Evolutionary conservation across 2,113 vertebrate species (phyloP).

Genomic region (Ascaphus truei): DNA sequence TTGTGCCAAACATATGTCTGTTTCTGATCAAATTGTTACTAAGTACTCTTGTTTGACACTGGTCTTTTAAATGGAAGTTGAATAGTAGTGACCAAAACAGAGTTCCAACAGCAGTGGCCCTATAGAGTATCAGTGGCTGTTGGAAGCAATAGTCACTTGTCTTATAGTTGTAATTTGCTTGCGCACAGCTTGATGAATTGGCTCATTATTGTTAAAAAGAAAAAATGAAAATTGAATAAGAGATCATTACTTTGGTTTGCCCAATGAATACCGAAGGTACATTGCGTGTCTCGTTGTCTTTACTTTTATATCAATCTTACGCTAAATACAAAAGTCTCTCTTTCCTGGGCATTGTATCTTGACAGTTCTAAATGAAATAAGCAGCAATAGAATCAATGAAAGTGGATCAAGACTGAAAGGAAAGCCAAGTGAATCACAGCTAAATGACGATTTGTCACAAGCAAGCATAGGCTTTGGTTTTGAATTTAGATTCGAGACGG

Average conservation of each 20-base stretch:
- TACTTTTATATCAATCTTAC: not conserved
- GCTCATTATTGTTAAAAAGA: constrained; percentile 11
- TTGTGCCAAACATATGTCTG: too few species aligned
- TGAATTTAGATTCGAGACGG: not conserved
- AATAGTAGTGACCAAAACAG: too few species aligned
- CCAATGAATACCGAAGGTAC: not conserved
- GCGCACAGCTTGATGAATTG: constrained; percentile 9
- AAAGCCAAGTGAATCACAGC: not conserved
- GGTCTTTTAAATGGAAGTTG: too few species aligned
- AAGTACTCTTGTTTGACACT: too few species aligned
- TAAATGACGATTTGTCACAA: not conserved
- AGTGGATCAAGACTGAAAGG: not conserved
- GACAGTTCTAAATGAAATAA: not conserved
- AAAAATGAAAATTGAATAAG: constrained; percentile 19
- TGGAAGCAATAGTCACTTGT: too few species aligned
- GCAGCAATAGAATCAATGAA: not conserved
- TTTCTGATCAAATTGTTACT: too few species aligned
- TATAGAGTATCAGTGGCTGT: too few species aligned
- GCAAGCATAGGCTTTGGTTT: not conserved
- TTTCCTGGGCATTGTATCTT: not conserved
- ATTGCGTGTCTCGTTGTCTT: not conserved
- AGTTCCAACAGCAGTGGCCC: too few species aligned
- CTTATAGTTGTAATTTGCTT: too few species aligned
- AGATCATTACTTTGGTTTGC: not conserved
- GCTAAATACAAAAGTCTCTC: not conserved